Percentiles rank a stretch among this genome's conserved stretches.
Evolutionary conservation across 23 tunicate species (phyloP).

Genomic region (Halocynthia roretzi): DNA sequence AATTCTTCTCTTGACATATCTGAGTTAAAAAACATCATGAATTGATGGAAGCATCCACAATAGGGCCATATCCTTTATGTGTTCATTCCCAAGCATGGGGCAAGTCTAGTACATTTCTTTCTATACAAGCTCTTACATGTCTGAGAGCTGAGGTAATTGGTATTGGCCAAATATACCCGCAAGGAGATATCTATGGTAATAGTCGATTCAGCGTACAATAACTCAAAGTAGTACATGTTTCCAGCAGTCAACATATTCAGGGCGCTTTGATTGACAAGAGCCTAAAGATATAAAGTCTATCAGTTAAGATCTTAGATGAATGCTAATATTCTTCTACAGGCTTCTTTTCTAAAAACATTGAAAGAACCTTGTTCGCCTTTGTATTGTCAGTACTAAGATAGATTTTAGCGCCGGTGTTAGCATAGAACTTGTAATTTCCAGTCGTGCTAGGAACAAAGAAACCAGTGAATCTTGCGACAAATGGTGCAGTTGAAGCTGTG

Average conservation of each 20-base stretch:
- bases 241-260: background rate
- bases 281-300: background rate
- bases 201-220: background rate
- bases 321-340: too few species aligned
- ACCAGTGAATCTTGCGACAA: constrained; percentile 9
- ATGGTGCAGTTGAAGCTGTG: constrained; percentile 2
- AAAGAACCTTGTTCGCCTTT: background rate
- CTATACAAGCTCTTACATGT: constrained; percentile 4
- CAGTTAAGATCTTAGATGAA: too few species aligned
- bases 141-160: constrained; percentile 11
- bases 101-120: too few species aligned
- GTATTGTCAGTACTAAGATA: constrained; percentile 3
- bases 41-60: background rate
- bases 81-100: too few species aligned
- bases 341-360: background rate
- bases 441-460: constrained; percentile 10
- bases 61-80: background rate
- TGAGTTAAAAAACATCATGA: background rate
- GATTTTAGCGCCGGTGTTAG: background rate
- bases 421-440: background rate
- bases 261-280: background rate
- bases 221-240: constrained; percentile 7
- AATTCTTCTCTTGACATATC: constrained; percentile 16
- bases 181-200: background rate
- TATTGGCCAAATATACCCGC: constrained; percentile 6